Base-by-base conservation (phyloP, 2,113 vertebrate genomes). In the Desmodus rotundus region DNA sequence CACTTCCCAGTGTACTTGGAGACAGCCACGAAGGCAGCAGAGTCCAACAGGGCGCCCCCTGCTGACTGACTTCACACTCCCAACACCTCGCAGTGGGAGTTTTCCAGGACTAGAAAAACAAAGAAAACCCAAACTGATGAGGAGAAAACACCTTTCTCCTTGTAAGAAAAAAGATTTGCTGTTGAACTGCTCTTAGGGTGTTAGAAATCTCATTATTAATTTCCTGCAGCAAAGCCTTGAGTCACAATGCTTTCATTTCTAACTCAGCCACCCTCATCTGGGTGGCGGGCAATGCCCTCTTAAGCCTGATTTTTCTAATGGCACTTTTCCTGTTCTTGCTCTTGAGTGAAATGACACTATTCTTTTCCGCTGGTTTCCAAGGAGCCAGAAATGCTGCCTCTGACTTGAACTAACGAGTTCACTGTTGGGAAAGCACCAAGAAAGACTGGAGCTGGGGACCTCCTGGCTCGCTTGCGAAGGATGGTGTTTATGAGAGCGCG, bases 361-460 rank as follows among this genome's bases (percentile, higher is more conserved):
- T 92, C 97, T 98, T 97, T 96, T 82, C 98, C 97, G 97, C 97
- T 74, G 80, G 89, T 97, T 96, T 98, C 93, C 95, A 87, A 97
- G 96, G 88, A 98, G 89, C 97, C 95, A 89, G 98, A 98, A 98
- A 97, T 95, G 97, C 95, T 98, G 93, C 91, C 97, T 95, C 95
- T 96, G 94, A 87, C 96, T 97, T 95, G 92, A 97, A 98, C 95
- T 93, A 95, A 93, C 38, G 89, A 97, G 98, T 98, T 98, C 97
- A 98, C 98, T 98, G 97, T 70, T 97, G 95, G 97, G 97, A 98
- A 95, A 96, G 95, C 97, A 92, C 97, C 98, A 98, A 98, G 98
- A 97, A 97, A 98, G 95, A 45, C 96, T 97, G 97, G 98, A 98
- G 97, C 98, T 96, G 83, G 96, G 82, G 95, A 96, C 94, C 90